Evolutionary conservation across 2,113 vertebrate genomes (phyloP).

Genomic region (Lynx canadensis): DNA sequence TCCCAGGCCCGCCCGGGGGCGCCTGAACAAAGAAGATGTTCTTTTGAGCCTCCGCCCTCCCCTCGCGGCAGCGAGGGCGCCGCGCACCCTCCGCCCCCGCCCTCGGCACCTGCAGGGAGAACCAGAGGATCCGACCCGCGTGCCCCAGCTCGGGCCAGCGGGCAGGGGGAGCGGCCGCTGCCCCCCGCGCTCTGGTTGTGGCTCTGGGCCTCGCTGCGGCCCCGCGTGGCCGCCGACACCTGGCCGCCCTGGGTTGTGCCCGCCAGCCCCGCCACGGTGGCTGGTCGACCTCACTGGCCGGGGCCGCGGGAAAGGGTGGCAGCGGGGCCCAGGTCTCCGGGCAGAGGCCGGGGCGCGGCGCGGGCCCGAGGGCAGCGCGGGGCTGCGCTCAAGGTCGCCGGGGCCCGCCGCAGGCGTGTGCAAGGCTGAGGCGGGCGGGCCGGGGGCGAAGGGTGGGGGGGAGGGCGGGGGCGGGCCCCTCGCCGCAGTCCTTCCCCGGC

Average conservation of each 20-base stretch:
- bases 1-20: not conserved
- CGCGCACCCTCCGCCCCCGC: not conserved
- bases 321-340: not conserved
- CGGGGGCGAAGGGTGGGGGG: not conserved
- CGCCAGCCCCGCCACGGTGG: accelerated
- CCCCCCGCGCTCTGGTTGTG: not conserved
- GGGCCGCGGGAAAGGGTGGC: not conserved
- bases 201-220: not conserved
- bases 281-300: not conserved
- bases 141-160: accelerated
- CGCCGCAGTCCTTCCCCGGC: accelerated
- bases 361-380: not conserved
- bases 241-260: not conserved
- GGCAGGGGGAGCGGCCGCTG: not conserved
- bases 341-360: not conserved
- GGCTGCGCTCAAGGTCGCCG: not conserved
- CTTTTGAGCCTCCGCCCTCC: not conserved
- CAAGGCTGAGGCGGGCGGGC: not conserved
- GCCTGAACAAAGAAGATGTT: not conserved
- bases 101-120: not conserved
- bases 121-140: not conserved
- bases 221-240: accelerated
- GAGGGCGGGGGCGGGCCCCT: accelerated
- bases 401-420: not conserved
- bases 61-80: not conserved